Evolutionary conservation across 92 coral and sea anemone genomes (phyloP), one percentile per base, ranked within the genome.

Genomic region (Desmophyllum pertusum): DNA sequence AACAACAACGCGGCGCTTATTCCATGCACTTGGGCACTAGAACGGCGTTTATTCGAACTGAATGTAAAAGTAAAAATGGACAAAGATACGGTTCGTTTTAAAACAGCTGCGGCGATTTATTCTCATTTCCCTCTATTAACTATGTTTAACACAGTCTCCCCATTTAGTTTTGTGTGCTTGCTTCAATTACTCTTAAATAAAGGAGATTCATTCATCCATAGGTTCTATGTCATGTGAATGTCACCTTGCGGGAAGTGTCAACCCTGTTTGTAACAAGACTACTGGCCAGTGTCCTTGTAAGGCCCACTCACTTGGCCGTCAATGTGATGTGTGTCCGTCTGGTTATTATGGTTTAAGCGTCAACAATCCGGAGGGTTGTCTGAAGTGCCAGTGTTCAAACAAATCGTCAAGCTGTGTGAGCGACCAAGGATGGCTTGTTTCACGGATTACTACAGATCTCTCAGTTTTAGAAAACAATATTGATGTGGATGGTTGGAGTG

Each of bases 371-470:
- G 76, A 89, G 31, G 99, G 99, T 9, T 97, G 99, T 61, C 89
- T 97, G 33, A 69, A 91, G 43, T 97, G 99, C 68, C 97, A 94
- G 65, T 97, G 99, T 83, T 97, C 99, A 18, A 92, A 92, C 39
- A 92, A 92, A 82, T 79, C 95, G 37, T 69, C 67, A 53, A 81
- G 81, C 82, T 97, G 99, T 57, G 43, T 73, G 18, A 77, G 79
- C 42, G 98, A 77, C 40, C 33, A 40, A 18, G 98, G 95, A 3
- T 94, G 93, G 93, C 23, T 65, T 41, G 61, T 83, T 40, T 76
- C 87, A 6, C 78, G 76, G 27, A 43, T 72, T 39, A 33, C 30
- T 21, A 89, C 92, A 36, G 33, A 38, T 23, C 73, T 94, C 23
- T 48, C 83, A 29, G 10, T 61, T 21, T 29, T 7, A 10, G 5